phyloP scores from a whole-genome alignment of 2,888 invertebrate species.

The Euzophera pinguis region DNA sequence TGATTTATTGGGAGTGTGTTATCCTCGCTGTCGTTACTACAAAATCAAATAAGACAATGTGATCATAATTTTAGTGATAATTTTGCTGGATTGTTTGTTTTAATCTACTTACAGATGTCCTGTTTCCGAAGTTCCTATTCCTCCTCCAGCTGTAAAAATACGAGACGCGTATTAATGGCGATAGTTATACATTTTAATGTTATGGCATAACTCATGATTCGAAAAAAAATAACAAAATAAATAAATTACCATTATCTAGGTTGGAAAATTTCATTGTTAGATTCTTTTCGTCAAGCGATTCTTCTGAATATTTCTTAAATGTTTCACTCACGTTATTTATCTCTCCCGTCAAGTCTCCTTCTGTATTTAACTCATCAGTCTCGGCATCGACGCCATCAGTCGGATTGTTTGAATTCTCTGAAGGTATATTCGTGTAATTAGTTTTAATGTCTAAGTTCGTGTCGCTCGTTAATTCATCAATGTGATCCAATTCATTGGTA shows the following conservation, averaged over 20 bases:
- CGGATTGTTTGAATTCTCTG: background rate
- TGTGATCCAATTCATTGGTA: background rate
- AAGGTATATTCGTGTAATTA: background rate
- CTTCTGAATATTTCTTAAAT: constrained; percentile 28
- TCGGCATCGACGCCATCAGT: background rate
- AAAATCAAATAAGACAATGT: background rate
- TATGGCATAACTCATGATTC: background rate
- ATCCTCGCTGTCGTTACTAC: background rate
- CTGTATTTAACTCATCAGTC: background rate
- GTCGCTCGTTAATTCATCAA: background rate
- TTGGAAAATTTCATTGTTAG: constrained; percentile 60
- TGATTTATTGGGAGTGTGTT: background rate
- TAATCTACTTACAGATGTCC: background rate
- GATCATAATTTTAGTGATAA: too few relatives aligned
- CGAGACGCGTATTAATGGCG: background rate
- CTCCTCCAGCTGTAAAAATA: background rate
- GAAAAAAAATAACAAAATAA: constrained; percentile 23
- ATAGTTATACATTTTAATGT: background rate
- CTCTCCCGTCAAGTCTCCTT: constrained; percentile 9
- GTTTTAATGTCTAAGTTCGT: background rate
- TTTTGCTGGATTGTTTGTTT: background rate
- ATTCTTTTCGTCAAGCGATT: constrained; percentile 36
- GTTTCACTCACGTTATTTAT: constrained; percentile 26
- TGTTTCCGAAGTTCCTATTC: background rate
- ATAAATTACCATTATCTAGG: constrained; percentile 49